Base-by-base conservation (phyloP, 2,888 invertebrate species). In the Cenopis cana region DNA sequence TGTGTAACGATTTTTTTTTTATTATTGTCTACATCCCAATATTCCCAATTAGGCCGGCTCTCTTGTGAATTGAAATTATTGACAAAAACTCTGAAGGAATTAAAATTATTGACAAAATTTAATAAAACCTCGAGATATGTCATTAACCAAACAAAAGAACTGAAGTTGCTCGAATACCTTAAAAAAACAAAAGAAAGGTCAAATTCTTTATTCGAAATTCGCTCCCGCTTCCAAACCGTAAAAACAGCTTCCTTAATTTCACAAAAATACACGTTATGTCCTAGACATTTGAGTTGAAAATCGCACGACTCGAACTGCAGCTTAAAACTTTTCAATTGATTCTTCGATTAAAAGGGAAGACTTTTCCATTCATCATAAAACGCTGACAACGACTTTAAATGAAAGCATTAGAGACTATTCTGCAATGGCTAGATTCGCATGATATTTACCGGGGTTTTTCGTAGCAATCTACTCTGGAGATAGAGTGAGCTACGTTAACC, bases 91-190 rank as follows among this genome's bases (percentile, higher is more conserved):
- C 33, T 33, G 33, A 33, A 33, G 33, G 6, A 41, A 14, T 41
- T 41, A 41, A 41, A n/a, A 46, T 14, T 41, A 33, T 46, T 46
- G n/a, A n/a, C 46, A 8, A 46, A 46, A n/a, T 46, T n/a, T n/a
- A 46, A 46, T n/a, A n/a, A n/a, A n/a, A n/a, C 14, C 33, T 17
- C 12, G 6, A 61, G 17, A 24, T 29, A 17, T 29, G 29, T 61
- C 49, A 50, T 50, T 61, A 61, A 5, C 17, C n/a, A 46, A 33
- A 61, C 61, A 61, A 61, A 61, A 33, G 61, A 29, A 29, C 46
- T 20, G 46, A 17, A 60, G 29, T 55, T 55, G 55, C 33, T 61
- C 61, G 18, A 49, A 61, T 41, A 41, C 20, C 49, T 46, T 61
- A 17, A 49, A 61, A 60, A 61, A 61, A 49, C 2, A 29, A 50